Percentiles rank a stretch among this genome's conserved stretches.
Conservation (phyloP, 2,888 invertebrate species). For the Nomada goodeniana region DNA sequence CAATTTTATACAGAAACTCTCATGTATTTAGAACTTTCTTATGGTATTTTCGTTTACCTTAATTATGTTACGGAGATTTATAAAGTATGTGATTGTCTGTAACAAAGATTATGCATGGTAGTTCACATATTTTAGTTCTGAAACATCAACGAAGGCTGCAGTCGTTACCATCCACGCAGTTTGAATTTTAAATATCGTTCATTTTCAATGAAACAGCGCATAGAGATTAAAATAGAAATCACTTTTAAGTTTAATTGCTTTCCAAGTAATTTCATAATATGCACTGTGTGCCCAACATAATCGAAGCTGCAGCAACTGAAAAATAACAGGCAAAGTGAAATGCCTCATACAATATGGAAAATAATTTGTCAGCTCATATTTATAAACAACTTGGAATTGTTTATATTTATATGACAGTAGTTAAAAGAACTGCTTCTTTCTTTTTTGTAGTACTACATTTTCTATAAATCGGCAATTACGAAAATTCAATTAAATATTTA, state of each 20-base stretch:
- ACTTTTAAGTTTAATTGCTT: background rate
- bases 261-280: background rate
- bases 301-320: background rate
- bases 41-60: background rate
- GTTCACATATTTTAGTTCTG: background rate
- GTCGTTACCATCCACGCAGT: background rate
- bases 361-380: background rate
- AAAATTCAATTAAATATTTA: too few relatives aligned
- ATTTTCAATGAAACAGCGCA: background rate
- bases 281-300: background rate
- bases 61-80: background rate
- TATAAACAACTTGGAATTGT: too few relatives aligned
- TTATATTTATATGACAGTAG: too few relatives aligned
- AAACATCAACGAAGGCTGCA: background rate
- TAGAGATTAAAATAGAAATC: conserved; percentile 10
- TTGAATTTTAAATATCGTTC: conserved; percentile 11
- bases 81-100: background rate
- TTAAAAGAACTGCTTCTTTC: too few relatives aligned
- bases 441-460: too few relatives aligned
- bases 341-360: background rate
- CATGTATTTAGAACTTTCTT: too few relatives aligned
- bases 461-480: too few relatives aligned
- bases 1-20: too few relatives aligned
- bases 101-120: background rate
- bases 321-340: too few relatives aligned